These are phyloP conservation scores for Wiebesia pumilae DNA, from an alignment of 1,140 invertebrate species.

Conservation along the genomic window DNA sequence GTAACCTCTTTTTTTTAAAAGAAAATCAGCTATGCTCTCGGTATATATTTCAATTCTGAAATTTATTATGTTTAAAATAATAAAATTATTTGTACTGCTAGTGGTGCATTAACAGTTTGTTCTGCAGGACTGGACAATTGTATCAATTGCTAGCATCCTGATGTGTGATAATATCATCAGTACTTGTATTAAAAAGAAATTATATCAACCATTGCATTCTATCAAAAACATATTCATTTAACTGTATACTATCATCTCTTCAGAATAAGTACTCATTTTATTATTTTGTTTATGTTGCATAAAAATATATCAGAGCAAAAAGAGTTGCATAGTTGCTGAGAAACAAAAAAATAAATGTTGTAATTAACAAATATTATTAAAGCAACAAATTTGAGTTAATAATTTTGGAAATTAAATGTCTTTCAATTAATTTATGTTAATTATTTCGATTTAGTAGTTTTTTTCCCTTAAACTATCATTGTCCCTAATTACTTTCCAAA, in stretches of 20 bases:
- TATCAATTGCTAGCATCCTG: constrained; percentile 46
- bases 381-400: constrained; percentile 13
- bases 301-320: constrained; percentile 19
- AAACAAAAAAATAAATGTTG: constrained; percentile 22
- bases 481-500: neutral
- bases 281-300: neutral
- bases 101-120: constrained; percentile 34
- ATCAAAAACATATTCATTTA: constrained; percentile 23
- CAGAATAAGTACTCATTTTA: neutral
- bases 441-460: constrained; percentile 22
- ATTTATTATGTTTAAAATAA: constrained; percentile 35
- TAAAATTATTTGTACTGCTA: constrained; percentile 40
- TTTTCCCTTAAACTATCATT: constrained; percentile 22
- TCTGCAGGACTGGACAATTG: constrained; percentile 38
- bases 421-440: constrained; percentile 19
- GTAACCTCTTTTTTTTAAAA: neutral
- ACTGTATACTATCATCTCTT: neutral
- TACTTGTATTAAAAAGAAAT: neutral
- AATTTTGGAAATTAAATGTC: constrained; percentile 6
- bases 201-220: constrained; percentile 22
- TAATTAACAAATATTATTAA: constrained; percentile 8
- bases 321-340: constrained; percentile 23
- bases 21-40: constrained; percentile 19
- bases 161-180: constrained; percentile 42
- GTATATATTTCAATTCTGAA: constrained; percentile 40